Conservation (phyloP, 2,113 vertebrate species). For the Solenodon paradoxus region DNA sequence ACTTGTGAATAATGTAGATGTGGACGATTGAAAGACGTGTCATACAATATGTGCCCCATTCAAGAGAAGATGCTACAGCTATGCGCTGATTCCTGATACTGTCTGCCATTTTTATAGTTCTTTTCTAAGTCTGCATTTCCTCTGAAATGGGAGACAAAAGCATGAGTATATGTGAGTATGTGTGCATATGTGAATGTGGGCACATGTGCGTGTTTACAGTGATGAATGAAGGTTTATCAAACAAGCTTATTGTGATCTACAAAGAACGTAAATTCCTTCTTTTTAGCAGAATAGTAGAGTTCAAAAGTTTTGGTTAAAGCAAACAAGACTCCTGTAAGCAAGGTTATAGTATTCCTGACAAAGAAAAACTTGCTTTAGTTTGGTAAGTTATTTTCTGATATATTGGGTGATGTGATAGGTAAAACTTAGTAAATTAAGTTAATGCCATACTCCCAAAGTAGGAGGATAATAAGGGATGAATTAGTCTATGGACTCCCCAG, state of each 20-base stretch:
- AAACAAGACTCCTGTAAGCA: not conserved
- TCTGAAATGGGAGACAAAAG: not conserved
- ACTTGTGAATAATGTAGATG: not conserved
- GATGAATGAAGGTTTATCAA: not conserved
- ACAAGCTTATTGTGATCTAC: not conserved
- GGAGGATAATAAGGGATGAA: not conserved
- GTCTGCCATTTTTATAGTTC: not conserved
- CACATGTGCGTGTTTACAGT: not conserved
- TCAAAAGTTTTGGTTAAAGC: conserved; percentile 24
- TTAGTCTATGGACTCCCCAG: not conserved
- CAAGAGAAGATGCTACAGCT: not conserved
- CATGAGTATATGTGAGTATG: not conserved
- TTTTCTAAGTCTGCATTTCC: not conserved
- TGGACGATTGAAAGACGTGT: not conserved
- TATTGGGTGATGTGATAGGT: not conserved
- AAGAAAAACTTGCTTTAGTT: not conserved
- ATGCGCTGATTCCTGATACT: not conserved
- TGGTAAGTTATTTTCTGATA: not conserved
- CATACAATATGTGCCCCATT: not conserved
- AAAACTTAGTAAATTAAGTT: not conserved
- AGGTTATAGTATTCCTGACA: not conserved
- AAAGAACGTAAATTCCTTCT: not conserved
- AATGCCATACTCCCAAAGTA: not conserved
- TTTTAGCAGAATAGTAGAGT: not conserved
- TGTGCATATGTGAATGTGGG: not conserved